Evolutionary conservation across 2,113 vertebrate species (phyloP).

Genomic region (Ailurus styani): DNA sequence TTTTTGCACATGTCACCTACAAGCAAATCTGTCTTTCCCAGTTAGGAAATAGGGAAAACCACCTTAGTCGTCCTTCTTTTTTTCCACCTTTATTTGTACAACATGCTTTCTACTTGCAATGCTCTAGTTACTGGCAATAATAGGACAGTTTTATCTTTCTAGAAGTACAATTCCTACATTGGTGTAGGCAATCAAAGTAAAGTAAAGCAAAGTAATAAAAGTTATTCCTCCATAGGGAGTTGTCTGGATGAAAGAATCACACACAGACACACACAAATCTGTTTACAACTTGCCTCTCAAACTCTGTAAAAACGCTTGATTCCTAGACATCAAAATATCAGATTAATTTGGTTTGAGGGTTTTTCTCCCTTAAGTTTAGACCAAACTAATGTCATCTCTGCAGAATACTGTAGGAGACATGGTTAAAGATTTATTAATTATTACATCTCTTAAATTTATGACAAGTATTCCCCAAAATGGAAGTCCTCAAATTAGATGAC

Average conservation of each 20-base stretch:
- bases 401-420: neutral
- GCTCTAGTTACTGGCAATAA: neutral
- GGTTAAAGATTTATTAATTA: neutral
- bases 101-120: neutral
- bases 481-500: neutral
- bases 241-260: neutral
- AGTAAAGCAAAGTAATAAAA: slow-evolving; percentile 16
- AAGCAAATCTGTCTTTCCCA: neutral
- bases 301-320: neutral
- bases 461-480: neutral
- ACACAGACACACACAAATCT: neutral
- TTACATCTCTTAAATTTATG: neutral
- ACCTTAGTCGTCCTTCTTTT: neutral
- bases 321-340: neutral
- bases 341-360: neutral
- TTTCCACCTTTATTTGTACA: neutral
- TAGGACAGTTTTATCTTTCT: neutral
- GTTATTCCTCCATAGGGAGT: neutral
- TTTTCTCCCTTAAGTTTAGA: neutral
- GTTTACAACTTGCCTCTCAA: neutral
- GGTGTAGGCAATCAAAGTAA: neutral
- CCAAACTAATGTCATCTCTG: neutral
- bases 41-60: neutral
- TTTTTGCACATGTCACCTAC: neutral
- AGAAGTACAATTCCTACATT: neutral